Evolutionary conservation across 2,888 invertebrate genomes (phyloP).

Genomic region (Cryptosula pallasiana): DNA sequence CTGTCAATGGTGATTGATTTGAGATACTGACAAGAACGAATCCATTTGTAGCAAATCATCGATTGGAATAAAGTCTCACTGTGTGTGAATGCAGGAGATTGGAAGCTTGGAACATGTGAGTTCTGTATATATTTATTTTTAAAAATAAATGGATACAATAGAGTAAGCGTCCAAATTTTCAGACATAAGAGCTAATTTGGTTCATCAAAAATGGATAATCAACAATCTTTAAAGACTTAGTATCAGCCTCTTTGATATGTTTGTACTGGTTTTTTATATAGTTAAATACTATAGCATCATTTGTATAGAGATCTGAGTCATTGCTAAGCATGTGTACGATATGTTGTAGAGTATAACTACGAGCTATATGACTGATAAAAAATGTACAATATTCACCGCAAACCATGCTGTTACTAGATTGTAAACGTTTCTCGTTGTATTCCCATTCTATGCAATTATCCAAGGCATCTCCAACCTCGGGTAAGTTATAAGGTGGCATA

Average conservation of each 20-base stretch:
- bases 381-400: not conserved
- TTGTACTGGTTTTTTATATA: not conserved
- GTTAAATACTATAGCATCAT: not conserved
- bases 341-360: not conserved
- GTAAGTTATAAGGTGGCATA: conserved; percentile 1
- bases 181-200: not conserved
- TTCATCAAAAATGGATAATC: conserved; percentile 11
- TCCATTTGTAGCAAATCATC: too few species aligned
- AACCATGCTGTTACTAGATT: not conserved
- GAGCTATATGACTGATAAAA: not conserved
- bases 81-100: too few species aligned
- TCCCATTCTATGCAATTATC: conserved; percentile 3
- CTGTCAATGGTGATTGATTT: too few species aligned
- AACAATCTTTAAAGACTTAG: not conserved
- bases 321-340: not conserved
- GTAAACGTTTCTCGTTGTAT: not conserved
- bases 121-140: too few species aligned
- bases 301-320: not conserved
- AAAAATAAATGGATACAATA: too few species aligned
- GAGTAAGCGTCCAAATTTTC: too few species aligned
- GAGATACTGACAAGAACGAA: too few species aligned
- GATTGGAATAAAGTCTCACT: too few species aligned
- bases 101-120: too few species aligned
- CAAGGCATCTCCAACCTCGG: conserved; percentile 9
- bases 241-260: not conserved